phyloP scores from a whole-genome alignment of 1,140 invertebrate species.

The Cardiocondyla obscurior region DNA sequence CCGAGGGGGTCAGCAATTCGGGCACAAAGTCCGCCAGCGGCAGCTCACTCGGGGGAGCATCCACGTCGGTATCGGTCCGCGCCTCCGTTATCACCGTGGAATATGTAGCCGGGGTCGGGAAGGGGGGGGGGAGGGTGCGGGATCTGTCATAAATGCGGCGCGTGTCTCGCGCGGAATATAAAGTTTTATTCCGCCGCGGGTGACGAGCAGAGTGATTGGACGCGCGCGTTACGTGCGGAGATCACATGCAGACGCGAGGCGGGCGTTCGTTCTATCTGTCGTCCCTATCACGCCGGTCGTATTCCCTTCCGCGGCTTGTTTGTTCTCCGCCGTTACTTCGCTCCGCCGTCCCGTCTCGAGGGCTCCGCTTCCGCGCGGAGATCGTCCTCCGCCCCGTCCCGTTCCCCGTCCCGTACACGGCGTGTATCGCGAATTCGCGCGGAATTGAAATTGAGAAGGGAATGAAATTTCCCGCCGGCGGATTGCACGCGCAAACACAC shows the following conservation, averaged over 20 bases:
- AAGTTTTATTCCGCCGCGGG: constrained; percentile 28
- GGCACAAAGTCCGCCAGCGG: too few species aligned
- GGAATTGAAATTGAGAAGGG: constrained; percentile 44
- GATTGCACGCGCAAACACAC: constrained; percentile 10
- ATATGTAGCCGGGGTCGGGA: too few species aligned
- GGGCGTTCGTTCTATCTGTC: constrained; percentile 26
- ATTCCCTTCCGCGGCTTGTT: constrained; percentile 40
- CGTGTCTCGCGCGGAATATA: constrained; percentile 13
- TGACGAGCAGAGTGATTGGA: constrained; percentile 23
- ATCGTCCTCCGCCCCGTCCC: too few species aligned
- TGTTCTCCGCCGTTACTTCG: constrained; percentile 5
- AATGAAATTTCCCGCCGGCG: constrained; percentile 39
- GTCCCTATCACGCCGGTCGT: constrained; percentile 19
- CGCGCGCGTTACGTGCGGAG: constrained; percentile 6
- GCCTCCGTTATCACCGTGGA: too few species aligned
- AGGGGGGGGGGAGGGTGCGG: too few species aligned
- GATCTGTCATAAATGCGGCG: constrained; percentile 19
- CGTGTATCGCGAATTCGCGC: constrained; percentile 21
- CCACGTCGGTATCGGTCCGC: too few species aligned
- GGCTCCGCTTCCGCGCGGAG: too few species aligned
- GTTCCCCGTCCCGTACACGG: too few species aligned
- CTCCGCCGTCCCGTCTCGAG: too few species aligned
- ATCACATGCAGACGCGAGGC: background rate
- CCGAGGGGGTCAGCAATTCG: too few species aligned
- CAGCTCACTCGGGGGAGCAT: too few species aligned